Evolutionary conservation across 2,888 invertebrate genomes (phyloP), one percentile per base, ranked within the genome.

Genomic region (Eristalis intricaria): DNA sequence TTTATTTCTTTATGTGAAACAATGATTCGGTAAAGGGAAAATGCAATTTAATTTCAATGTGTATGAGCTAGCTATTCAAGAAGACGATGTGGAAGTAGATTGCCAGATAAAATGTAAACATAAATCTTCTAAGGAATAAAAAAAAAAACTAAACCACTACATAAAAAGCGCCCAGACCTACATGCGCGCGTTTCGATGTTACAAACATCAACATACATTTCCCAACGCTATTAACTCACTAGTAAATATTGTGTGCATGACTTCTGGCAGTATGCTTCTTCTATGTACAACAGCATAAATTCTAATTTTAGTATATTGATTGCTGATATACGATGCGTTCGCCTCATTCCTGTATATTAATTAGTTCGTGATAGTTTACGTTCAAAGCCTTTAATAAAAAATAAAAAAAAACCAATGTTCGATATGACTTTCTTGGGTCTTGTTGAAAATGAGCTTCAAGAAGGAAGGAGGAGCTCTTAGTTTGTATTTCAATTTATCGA

Each of bases 241-340:
- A 19, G 50, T 50, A 50, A 50, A 50, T 50, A 50, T 19, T 13
- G 60, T 26, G 60, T 26, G 60, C 60, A 26, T 26, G 26, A 60
- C 13, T 60, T 60, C 60, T 26, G 11, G 60, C 26, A 60, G 13
- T 60, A 4, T 29, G 50, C 60, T 29, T 60, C 60, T 26, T 4
- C 26, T 23, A 19, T 50, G 50, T 50, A 50, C 50, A 65, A 35
- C 35, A 38, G 32, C 38, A 65, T 38, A 65, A 35, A 38, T 69
- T 69, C 69, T 69, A 69, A 69, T 58, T 69, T 69, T 69, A 69
- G 43, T 56, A 4, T 32, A 69, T 58, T 69, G 56, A 69, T 69
- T 69, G 69, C 69, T 69, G 69, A 69, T 58, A 69, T 35, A 32
- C 56, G 56, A 69, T 69, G 69, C n/a, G 69, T 69, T 32, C 22